phyloP scores from a whole-genome alignment of 2,888 invertebrate genomes.

The Eurois occulta region DNA sequence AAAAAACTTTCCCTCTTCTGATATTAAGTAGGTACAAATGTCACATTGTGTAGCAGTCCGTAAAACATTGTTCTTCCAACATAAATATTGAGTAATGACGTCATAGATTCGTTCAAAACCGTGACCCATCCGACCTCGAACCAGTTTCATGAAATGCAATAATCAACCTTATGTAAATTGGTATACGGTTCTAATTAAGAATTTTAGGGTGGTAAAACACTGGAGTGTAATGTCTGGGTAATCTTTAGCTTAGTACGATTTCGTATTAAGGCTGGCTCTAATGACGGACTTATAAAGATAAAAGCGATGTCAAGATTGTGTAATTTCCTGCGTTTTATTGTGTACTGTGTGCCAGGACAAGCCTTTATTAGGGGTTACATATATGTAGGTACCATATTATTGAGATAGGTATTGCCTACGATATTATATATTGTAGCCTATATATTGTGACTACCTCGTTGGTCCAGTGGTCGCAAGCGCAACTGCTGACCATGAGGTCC shows the following conservation, averaged over 20 bases:
- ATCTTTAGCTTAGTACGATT: slow-evolving; percentile 51
- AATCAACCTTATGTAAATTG: slow-evolving; percentile 38
- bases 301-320: slow-evolving; percentile 37
- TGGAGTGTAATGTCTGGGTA: slow-evolving; percentile 40
- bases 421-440: background rate
- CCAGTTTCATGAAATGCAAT: slow-evolving; percentile 35
- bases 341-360: background rate
- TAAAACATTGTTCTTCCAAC: slow-evolving; percentile 43
- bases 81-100: slow-evolving; percentile 54
- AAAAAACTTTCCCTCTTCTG: background rate
- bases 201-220: slow-evolving; percentile 30
- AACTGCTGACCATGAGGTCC: too few relatives aligned
- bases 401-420: background rate
- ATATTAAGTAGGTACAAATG: slow-evolving; percentile 32
- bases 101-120: slow-evolving; percentile 35
- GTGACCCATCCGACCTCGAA: slow-evolving; percentile 45
- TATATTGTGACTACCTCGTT: too few relatives aligned
- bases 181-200: slow-evolving; percentile 40
- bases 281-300: slow-evolving; percentile 57
- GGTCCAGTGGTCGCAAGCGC: too few relatives aligned
- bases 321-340: slow-evolving; percentile 37
- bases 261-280: slow-evolving; percentile 48
- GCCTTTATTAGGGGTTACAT: background rate
- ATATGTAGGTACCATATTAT: background rate
- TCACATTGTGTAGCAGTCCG: slow-evolving; percentile 35